Base-by-base conservation (phyloP, 2,113 vertebrate genomes). In the Tragelaphus scriptus region DNA sequence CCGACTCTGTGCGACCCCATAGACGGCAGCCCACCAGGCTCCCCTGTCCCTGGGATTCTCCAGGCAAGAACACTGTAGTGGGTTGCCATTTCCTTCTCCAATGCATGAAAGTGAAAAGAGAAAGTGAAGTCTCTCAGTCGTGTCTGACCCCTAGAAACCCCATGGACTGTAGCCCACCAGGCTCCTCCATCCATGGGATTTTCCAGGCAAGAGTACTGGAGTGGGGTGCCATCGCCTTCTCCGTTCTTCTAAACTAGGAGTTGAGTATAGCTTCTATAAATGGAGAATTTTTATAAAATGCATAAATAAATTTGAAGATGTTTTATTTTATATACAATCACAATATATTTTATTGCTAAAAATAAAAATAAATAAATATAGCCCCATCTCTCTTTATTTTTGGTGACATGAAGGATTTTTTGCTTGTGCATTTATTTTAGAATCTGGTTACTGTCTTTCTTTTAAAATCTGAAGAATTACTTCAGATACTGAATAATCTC, bases 251-350 rank as follows among this genome's bases (percentile, higher is more conserved):
- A 97, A 97, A 87, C 59, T 91, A 91, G 77, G 97, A 93, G 21
- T 93, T 91, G 55, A 90, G 3, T 80, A 49, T 30, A 92, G 96
- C 49, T 94, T 97, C 81, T 92, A 77, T 40, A 85, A 96, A n/a
- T 80, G 32, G 7, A 75, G 8, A 87, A 65, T 30, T 95, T 90
- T 97, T 84, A 85, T 85, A 80, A 90, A 84, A 88, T 63, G 36
- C 3, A 93, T 87, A 6, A 82, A 94, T 77, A 84, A 32, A 96
- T 59, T 97, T 96, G 23, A 96, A 47, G 88, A 84, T 59, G 32
- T 92, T 96, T 8, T n/a, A 94, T 88, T 77, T 92, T 88, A 88
- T 63, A 53, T 9, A 79, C 8, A 97, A 85, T 85, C 25, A 13
- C 10, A 87, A 68, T 6, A 61, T 0, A 92, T n/a, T 82, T 90